Base-by-base conservation (phyloP, 2,888 invertebrate species). In the Drosophila vallismaia region DNA sequence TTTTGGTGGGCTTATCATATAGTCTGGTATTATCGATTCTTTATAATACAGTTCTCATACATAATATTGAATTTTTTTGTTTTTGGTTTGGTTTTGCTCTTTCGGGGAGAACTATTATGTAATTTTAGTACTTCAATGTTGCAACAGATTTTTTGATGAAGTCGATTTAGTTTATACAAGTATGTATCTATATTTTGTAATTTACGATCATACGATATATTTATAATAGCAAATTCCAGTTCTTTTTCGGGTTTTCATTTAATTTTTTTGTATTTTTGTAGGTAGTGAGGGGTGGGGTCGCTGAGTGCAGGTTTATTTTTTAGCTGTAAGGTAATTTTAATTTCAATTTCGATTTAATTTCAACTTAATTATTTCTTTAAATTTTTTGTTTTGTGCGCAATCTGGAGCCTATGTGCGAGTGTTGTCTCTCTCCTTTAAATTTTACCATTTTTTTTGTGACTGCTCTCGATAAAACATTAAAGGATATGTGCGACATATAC, bases 101-200 rank as follows among this genome's bases (percentile, higher is more conserved):
- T 49, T 54, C 9, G 12, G 63, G 33, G 45, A 46, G 45, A 38
- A 46, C 8, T 64, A 68, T 67, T 54, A 74, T 19, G 19, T 19
- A 19, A 19, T 79, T 79, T 79, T 62, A 70, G 86, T 89, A 73
- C 84, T 86, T 86, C 87, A 86, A 86, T 86, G 86, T 86, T 86
- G 86, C 86, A 86, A 86, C 86, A 83, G 86, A 86, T 86, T 77
- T 59, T 42, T 44, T 58, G 69, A 8, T 74, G 45, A 36, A 29
- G 26, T 54, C 68, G 28, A 10, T 57, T 19, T 69, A 9, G 58
- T 69, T 63, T 70, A 64, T 57, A 59, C 56, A 50, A 14, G 31
- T 42, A 53, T 63, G 31, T 42, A 53, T 63, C 8, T 55, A 42
- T 45, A 40, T 36, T 45, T 26, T 60, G 38, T 69, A 42, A 49